Conservation (phyloP, 2,113 vertebrate species). For the Vulpes lagopus region DNA sequence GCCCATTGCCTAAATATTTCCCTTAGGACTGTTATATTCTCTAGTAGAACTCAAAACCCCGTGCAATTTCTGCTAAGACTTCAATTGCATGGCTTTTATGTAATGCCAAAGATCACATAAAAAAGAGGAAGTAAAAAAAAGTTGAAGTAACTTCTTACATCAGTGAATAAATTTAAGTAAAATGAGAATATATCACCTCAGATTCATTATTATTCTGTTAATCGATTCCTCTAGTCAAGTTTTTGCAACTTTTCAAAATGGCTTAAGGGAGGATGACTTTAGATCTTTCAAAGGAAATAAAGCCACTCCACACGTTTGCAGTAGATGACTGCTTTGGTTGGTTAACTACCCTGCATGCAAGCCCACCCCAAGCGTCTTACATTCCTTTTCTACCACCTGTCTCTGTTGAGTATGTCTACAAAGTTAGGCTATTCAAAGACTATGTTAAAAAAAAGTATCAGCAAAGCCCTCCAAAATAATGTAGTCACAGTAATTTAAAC, state of each 20-base stretch:
- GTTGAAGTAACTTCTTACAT: slow-evolving; percentile 71
- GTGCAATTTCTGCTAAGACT: slow-evolving; percentile 42
- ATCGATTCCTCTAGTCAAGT: slow-evolving; percentile 62
- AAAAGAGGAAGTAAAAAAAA: slow-evolving; percentile 73
- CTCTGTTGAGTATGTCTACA: neutral
- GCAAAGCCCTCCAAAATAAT: slow-evolving; percentile 5
- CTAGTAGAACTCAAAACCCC: slow-evolving; percentile 68
- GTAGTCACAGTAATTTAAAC: slow-evolving; percentile 9
- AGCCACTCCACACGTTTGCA: neutral
- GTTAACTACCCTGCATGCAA: neutral
- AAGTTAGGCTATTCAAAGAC: slow-evolving; percentile 7
- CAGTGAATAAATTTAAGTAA: slow-evolving; percentile 71
- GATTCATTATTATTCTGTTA: slow-evolving; percentile 63
- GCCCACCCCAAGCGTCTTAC: neutral
- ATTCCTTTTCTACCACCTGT: neutral
- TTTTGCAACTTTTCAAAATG: slow-evolving; percentile 50
- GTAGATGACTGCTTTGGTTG: neutral
- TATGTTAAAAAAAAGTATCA: neutral
- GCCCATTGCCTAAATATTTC: slow-evolving; percentile 52
- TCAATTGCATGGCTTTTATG: slow-evolving; percentile 66
- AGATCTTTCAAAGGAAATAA: slow-evolving; percentile 28
- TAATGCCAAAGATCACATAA: slow-evolving; percentile 61
- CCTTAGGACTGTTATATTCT: slow-evolving; percentile 45
- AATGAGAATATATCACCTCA: slow-evolving; percentile 44
- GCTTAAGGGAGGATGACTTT: neutral